phyloP scores from a whole-genome alignment of 2,797 vertebrate species.

The Danio albolineatus region DNA sequence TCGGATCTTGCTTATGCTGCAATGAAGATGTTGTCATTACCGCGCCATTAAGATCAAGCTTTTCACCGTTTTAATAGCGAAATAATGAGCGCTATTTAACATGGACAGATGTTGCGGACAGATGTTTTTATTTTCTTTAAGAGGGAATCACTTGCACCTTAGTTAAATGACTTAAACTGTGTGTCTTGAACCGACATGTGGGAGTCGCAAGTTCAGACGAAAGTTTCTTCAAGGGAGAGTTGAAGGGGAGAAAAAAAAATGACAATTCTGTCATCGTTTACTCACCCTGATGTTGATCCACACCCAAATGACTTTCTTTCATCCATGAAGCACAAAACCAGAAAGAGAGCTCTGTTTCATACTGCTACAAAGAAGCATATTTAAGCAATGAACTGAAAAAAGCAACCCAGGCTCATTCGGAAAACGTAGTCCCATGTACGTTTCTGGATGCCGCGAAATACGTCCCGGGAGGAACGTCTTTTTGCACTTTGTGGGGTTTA shows the following conservation, averaged over 20 bases:
- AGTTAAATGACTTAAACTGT: slow-evolving; percentile 8
- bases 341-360: neutral
- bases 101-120: slow-evolving; percentile 29
- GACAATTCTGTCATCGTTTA: neutral
- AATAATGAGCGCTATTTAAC: slow-evolving; percentile 32
- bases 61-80: slow-evolving; percentile 25
- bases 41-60: slow-evolving; percentile 26
- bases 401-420: too few species aligned
- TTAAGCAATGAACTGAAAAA: too few species aligned
- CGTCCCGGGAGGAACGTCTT: too few species aligned
- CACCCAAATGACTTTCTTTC: slow-evolving; percentile 16
- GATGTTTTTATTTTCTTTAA: slow-evolving; percentile 36
- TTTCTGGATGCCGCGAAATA: too few species aligned
- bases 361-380: neutral
- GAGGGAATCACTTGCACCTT: slow-evolving; percentile 4
- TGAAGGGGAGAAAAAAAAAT: neutral
- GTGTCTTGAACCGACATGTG: neutral
- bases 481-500: too few species aligned
- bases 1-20: slow-evolving; percentile 13
- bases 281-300: neutral
- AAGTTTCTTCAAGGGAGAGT: neutral
- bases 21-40: slow-evolving; percentile 26
- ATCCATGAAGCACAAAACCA: neutral
- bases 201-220: neutral
- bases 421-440: too few species aligned